Base-by-base conservation (phyloP, 2,797 vertebrate genomes). In the Mallotus villosus region DNA sequence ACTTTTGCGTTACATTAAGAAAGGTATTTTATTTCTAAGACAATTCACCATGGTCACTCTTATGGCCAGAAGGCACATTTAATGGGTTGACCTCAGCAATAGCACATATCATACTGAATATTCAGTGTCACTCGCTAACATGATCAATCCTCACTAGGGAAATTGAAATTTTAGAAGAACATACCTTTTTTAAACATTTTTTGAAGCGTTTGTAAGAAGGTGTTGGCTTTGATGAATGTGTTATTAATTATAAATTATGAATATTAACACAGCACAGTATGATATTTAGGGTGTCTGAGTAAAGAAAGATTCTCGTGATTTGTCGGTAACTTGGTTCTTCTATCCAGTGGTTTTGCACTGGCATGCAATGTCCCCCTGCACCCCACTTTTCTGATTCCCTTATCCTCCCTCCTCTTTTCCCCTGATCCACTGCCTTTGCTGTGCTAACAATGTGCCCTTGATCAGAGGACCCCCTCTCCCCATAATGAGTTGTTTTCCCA, bases 401-500 rank as follows among this genome's bases (percentile, higher is more conserved):
- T 41, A 51, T 37, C 66, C 72, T 75, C 61, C 55, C 72, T 53
- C 46, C 12, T 63, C 46, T 73, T 55, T 62, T 60, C 55, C 34
- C 46, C 53, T 53, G 70, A 59, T 34, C 68, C 29, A 3, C 25
- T 58, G 16, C 67, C 71, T 71, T 77, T 71, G 69, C 68, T 78
- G 63, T 68, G 77, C 78, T 76, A 87, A 89, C 89, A 91, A 89
- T 87, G 85, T 89, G 91, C 91, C 90, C 90, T 91, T 92, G 87
- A 92, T 91, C 84, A 82, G 83, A 86, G 80, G 77, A 66, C 59
- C 67, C 63, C 61, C 64, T 22, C 41, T 79, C 75, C 72, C 83
- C 82, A 86, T 93, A 93, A 93, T 93, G 92, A 93, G 88, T 91
- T 91, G 87, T 93, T 92, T 93, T 93, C 91, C 92, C 92, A 93